Percentiles rank a stretch among this genome's conserved stretches.
Evolutionary conservation across 2,797 vertebrate genomes (phyloP).

Genomic region (Periparus ater): DNA sequence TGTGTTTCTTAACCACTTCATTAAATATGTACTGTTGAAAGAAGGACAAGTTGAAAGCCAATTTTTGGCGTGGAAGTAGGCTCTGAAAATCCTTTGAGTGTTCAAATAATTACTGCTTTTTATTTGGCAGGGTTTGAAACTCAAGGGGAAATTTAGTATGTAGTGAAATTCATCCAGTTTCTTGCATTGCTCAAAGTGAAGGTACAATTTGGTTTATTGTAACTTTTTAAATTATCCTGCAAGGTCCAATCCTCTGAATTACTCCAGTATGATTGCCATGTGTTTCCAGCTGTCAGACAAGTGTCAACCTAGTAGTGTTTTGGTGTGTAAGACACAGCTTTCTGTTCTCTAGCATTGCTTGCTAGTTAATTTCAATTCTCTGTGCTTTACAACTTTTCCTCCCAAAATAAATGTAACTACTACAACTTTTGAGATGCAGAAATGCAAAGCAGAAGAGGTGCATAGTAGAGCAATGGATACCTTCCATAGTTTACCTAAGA

Average conservation of each 20-base stretch:
- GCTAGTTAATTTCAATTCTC: neutral
- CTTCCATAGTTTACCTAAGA: neutral
- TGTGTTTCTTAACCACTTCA: slow-evolving; percentile 42
- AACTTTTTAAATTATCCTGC: neutral
- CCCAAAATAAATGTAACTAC: neutral
- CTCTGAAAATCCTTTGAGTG: neutral
- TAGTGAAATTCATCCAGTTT: neutral
- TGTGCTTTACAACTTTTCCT: neutral
- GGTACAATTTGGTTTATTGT: neutral
- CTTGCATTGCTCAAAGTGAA: neutral
- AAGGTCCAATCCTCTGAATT: neutral
- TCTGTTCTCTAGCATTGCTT: neutral
- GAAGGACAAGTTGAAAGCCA: slow-evolving; percentile 1
- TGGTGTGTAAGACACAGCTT: neutral
- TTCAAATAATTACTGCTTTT: slow-evolving; percentile 27
- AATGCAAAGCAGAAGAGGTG: neutral
- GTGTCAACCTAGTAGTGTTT: neutral
- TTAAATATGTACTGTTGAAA: slow-evolving; percentile 36
- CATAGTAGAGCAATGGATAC: neutral
- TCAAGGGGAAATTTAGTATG: neutral
- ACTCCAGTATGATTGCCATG: neutral
- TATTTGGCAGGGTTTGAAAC: neutral
- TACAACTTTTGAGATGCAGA: neutral
- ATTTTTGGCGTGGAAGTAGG: neutral
- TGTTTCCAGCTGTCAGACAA: neutral